These are phyloP conservation scores for Theonella swinhoei DNA, from an alignment of 37 sponge, comb jelly and placozoan genomes.

Conservation along the genomic window DNA sequence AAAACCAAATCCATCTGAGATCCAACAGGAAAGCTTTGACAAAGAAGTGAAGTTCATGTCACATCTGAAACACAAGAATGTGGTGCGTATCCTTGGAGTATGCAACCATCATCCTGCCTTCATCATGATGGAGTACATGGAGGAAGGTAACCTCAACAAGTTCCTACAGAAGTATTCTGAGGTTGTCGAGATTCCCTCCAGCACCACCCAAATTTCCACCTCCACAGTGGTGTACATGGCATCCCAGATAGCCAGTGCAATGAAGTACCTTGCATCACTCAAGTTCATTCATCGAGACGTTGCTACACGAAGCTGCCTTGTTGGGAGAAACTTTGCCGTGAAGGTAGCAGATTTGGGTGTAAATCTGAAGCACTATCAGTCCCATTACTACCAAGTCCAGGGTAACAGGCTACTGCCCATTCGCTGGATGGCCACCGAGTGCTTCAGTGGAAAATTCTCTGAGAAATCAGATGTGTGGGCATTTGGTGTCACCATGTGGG, in stretches of 20 bases:
- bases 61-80: conserved; percentile 38
- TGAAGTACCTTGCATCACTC: conserved; percentile 60
- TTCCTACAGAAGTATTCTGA: conserved; percentile 25
- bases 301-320: conserved; percentile 72
- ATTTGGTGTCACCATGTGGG: conserved; percentile 76
- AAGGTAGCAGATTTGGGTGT: conserved; percentile 77
- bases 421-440: conserved; percentile 77
- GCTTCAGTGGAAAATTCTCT: conserved; percentile 72
- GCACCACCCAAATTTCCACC: conserved; percentile 14
- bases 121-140: conserved; percentile 78
- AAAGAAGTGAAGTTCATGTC: conserved; percentile 71
- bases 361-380: conserved; percentile 56
- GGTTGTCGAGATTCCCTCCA: not conserved
- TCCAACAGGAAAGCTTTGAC: conserved; percentile 34
- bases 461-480: conserved; percentile 73
- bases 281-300: conserved; percentile 78
- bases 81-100: conserved; percentile 62
- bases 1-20: not conserved
- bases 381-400: conserved; percentile 51
- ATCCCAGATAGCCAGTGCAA: conserved; percentile 63
- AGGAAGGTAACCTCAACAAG: conserved; percentile 71
- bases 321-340: conserved; percentile 51
- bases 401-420: conserved; percentile 61
- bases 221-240: conserved; percentile 47
- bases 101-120: conserved; percentile 44